Percentiles rank a stretch among this genome's conserved stretches.
Conservation (phyloP, 2,113 vertebrate genomes). For the Ammospiza caudacuta region DNA sequence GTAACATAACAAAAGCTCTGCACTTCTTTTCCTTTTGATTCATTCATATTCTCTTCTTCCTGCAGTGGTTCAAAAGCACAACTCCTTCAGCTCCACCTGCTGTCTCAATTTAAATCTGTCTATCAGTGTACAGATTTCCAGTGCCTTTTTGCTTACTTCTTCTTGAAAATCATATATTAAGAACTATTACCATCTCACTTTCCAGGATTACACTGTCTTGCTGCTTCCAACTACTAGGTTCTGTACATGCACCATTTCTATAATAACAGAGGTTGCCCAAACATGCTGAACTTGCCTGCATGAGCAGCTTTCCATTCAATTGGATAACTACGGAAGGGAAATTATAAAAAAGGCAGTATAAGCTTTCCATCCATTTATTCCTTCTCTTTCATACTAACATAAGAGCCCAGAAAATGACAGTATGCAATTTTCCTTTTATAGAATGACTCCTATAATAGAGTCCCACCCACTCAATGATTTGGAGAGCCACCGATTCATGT, state of each 20-base stretch:
- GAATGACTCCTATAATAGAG: neutral
- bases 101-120: constrained; percentile 26
- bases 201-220: constrained; percentile 24
- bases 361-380: constrained; percentile 24
- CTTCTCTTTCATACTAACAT: constrained; percentile 17
- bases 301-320: constrained; percentile 27
- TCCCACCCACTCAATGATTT: constrained; percentile 24
- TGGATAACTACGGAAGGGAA: constrained; percentile 29
- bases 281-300: constrained; percentile 20
- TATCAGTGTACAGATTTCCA: neutral
- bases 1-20: constrained; percentile 24
- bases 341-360: constrained; percentile 7
- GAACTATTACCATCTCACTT: neutral
- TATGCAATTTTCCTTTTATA: constrained; percentile 15
- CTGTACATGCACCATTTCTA: neutral
- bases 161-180: neutral
- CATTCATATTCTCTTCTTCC: constrained; percentile 10
- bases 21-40: constrained; percentile 27
- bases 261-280: constrained; percentile 52
- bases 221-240: constrained; percentile 37
- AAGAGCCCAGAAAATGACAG: constrained; percentile 29
- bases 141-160: neutral
- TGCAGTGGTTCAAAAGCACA: constrained; percentile 22
- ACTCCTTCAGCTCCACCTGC: constrained; percentile 71
- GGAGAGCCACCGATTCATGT: neutral